Percentiles rank a stretch among this genome's conserved stretches.
phyloP scores from a whole-genome alignment of 2,113 vertebrate species.

The Pseudorhombus dupliciocellatus region DNA sequence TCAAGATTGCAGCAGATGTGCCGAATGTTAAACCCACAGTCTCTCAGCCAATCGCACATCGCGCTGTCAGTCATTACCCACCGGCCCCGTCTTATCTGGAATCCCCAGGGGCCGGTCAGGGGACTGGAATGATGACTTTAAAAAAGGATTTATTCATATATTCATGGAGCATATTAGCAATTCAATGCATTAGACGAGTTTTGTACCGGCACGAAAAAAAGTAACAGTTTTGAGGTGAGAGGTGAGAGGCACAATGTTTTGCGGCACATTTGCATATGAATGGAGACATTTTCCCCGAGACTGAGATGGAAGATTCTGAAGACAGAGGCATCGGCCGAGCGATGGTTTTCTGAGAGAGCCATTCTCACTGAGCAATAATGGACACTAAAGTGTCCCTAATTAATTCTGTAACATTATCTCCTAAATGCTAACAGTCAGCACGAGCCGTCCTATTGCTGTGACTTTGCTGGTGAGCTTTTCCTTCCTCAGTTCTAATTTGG shows the following conservation, averaged over 20 bases:
- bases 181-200: conserved; percentile 55
- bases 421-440: conserved; percentile 45
- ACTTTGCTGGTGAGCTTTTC: conserved; percentile 23
- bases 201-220: conserved; percentile 25
- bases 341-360: conserved; percentile 21
- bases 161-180: conserved; percentile 67
- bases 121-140: conserved; percentile 38
- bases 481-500: conserved; percentile 54
- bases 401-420: conserved; percentile 60
- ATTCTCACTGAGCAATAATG: conserved; percentile 23
- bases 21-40: background rate
- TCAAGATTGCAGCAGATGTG: conserved; percentile 5
- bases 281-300: conserved; percentile 48
- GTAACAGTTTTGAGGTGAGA: conserved; percentile 44
- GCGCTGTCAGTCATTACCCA: conserved; percentile 35
- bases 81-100: conserved; percentile 36
- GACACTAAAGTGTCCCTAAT: conserved; percentile 52
- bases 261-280: conserved; percentile 63
- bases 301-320: conserved; percentile 34
- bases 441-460: conserved; percentile 15
- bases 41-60: conserved; percentile 32
- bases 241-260: conserved; percentile 41
- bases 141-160: conserved; percentile 71
- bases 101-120: conserved; percentile 41
- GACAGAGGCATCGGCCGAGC: conserved; percentile 5